These are phyloP conservation scores for Helicoverpa assulta DNA, from an alignment of 2,888 invertebrate genomes.

Conservation along the genomic window DNA sequence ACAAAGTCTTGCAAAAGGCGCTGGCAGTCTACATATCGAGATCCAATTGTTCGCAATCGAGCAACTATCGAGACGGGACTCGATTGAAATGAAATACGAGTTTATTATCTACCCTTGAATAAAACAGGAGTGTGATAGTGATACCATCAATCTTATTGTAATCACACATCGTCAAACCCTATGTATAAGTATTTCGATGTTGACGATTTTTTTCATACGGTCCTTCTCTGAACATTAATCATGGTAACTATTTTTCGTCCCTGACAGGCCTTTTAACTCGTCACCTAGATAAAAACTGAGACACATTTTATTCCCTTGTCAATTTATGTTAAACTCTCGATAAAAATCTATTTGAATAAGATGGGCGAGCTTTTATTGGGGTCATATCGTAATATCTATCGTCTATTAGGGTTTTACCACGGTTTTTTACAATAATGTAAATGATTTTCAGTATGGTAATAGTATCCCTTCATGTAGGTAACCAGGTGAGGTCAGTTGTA, in stretches of 20 bases:
- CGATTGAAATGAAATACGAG: constrained; percentile 9
- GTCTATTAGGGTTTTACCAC: too few relatives aligned
- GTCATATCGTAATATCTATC: constrained; percentile 7
- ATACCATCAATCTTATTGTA: constrained; percentile 31
- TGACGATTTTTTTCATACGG: constrained; percentile 37
- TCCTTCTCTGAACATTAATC: constrained; percentile 46
- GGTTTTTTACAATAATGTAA: too few relatives aligned
- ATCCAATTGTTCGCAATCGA: constrained; percentile 15
- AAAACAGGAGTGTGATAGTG: background rate
- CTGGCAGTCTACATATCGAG: constrained; percentile 20
- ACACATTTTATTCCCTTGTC: constrained; percentile 47
- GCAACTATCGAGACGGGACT: constrained; percentile 10
- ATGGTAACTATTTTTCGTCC: constrained; percentile 48
- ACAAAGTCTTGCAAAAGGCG: constrained; percentile 33
- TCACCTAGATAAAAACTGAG: constrained; percentile 48
- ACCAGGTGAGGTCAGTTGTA: too few relatives aligned
- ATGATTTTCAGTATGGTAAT: too few relatives aligned
- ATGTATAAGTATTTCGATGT: constrained; percentile 14
- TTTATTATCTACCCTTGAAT: constrained; percentile 8
- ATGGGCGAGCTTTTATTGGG: constrained; percentile 26
- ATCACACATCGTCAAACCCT: constrained; percentile 25
- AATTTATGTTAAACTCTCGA: constrained; percentile 44
- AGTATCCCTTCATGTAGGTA: too few relatives aligned
- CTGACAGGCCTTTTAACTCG: constrained; percentile 48
- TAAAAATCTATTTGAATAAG: constrained; percentile 46